Conservation (phyloP, 1,140 invertebrate species). For the Cherax destructor region DNA sequence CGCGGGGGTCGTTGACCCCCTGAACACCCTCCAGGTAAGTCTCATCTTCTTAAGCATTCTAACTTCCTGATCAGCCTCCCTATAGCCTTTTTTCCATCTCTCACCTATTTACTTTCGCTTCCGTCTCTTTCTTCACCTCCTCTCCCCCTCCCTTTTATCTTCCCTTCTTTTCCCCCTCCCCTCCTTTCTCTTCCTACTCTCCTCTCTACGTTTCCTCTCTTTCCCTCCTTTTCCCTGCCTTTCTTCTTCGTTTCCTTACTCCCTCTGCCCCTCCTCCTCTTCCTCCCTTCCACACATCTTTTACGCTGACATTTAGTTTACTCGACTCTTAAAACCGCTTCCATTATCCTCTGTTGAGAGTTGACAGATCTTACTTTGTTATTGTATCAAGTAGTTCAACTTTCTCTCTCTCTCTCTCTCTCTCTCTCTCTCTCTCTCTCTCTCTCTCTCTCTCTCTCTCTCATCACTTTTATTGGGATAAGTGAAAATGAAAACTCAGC, state of each 20-base stretch:
- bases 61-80: too few relatives aligned
- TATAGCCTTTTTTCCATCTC: too few relatives aligned
- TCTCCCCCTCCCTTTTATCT: not conserved
- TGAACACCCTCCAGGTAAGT: too few relatives aligned
- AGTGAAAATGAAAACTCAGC: too few relatives aligned
- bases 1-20: too few relatives aligned
- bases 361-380: too few relatives aligned
- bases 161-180: not conserved
- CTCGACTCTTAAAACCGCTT: too few relatives aligned
- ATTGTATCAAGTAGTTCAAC: too few relatives aligned
- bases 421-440: not conserved
- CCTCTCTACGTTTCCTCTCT: not conserved
- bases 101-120: not conserved
- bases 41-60: too few relatives aligned
- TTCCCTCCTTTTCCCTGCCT: not conserved
- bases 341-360: too few relatives aligned
- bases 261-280: not conserved
- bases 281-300: not conserved
- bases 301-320: not conserved
- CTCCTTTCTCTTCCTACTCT: not conserved
- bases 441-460: too few relatives aligned
- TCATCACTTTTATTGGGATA: too few relatives aligned
- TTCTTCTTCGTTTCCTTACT: not conserved
- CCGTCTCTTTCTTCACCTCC: not conserved
- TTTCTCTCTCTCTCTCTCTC: not conserved